These are phyloP conservation scores for Phragmatobia fuliginosa DNA, from an alignment of 2,888 invertebrate species.

Conservation along the genomic window DNA sequence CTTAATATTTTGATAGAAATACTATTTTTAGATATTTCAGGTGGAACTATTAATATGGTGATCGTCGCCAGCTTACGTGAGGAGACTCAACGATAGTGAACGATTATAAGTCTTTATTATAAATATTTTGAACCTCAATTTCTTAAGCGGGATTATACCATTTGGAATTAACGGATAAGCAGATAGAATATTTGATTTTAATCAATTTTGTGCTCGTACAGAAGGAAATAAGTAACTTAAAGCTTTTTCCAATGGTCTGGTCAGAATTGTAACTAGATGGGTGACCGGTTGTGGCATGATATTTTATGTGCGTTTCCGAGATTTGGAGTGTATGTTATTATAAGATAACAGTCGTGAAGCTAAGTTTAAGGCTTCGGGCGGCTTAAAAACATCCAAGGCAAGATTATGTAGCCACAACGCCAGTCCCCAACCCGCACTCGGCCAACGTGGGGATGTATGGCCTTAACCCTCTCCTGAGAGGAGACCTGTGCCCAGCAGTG, in stretches of 20 bases:
- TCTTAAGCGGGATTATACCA: not conserved
- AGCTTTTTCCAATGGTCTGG: not conserved
- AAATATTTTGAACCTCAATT: not conserved
- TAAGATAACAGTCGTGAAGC: too few relatives aligned
- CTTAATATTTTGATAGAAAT: constrained; percentile 30
- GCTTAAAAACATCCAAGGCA: too few relatives aligned
- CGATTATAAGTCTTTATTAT: not conserved
- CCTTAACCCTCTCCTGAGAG: too few relatives aligned
- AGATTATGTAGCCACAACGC: too few relatives aligned
- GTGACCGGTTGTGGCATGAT: too few relatives aligned
- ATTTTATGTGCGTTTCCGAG: too few relatives aligned
- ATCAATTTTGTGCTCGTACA: not conserved
- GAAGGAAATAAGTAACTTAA: not conserved
- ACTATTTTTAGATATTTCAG: constrained; percentile 35
- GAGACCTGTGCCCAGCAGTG: too few relatives aligned
- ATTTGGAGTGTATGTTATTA: too few relatives aligned
- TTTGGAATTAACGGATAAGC: not conserved
- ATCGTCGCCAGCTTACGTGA: not conserved
- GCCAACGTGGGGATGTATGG: too few relatives aligned
- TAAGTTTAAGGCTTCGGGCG: too few relatives aligned
- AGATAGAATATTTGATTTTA: not conserved
- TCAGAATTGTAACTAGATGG: too few relatives aligned
- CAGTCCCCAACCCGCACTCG: too few relatives aligned
- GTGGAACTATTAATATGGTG: constrained; percentile 30
- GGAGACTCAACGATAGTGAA: not conserved